Conservation (phyloP, 2,113 vertebrate genomes). For the Halcyon malimbica region DNA sequence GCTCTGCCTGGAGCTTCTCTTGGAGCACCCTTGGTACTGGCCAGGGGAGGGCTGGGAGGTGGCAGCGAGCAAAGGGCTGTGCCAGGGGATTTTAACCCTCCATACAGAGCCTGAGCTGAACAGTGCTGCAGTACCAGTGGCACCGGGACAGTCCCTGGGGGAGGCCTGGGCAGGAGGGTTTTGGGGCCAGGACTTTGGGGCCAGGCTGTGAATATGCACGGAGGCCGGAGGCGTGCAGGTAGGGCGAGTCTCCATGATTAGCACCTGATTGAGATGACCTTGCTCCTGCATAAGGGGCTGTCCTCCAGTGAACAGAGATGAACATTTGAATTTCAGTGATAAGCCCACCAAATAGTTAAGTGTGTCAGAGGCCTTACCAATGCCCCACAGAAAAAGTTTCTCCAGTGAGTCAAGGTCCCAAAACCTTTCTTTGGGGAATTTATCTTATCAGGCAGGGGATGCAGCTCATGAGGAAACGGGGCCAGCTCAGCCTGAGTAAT, state of each 20-base stretch:
- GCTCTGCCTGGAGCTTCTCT: background rate
- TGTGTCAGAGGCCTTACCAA: conserved; percentile 15
- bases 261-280: conserved; percentile 54
- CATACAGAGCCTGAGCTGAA: background rate
- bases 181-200: background rate
- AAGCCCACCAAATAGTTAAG: conserved; percentile 63
- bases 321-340: conserved; percentile 24
- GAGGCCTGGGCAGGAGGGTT: background rate
- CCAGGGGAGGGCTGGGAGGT: background rate
- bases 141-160: background rate
- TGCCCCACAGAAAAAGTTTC: conserved; percentile 23
- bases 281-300: conserved; percentile 37
- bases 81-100: background rate
- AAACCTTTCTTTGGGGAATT: conserved; percentile 56
- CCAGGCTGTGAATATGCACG: background rate
- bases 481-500: conserved; percentile 63
- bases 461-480: conserved; percentile 5
- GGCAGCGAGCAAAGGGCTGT: background rate
- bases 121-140: background rate
- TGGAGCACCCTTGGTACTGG: rapidly evolving
- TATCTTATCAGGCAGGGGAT: conserved; percentile 70
- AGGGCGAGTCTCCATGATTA: background rate
- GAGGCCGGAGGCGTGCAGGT: background rate
- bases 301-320: background rate
- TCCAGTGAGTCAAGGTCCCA: conserved; percentile 63